Evolutionary conservation across 1,140 invertebrate species (phyloP), one percentile per base, ranked within the genome.

Genomic region (Pteromalus puparum): DNA sequence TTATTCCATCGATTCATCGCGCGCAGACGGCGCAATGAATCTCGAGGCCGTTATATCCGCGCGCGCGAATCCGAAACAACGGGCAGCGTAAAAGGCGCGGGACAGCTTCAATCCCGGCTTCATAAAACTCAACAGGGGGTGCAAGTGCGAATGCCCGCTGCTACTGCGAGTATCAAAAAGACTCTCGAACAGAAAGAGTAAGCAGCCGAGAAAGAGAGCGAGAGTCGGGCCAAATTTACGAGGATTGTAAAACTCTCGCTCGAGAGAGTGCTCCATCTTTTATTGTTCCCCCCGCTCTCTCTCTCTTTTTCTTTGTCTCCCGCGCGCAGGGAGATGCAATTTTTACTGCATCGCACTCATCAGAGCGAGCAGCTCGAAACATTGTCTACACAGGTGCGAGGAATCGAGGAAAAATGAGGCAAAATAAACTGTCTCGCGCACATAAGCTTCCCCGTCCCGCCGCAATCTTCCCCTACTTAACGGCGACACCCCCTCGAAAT

Each of bases 161-260:
- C 78, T 70, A n/a, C 34, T n/a, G n/a, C n/a, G 26, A 1, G 38
- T 7, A 24, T 68, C 10, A 53, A 74, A 86, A 67, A 77, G 21
- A 21, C 42, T 65, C 38, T 34, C 48, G 53, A 61, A 74, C 18
- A n/a, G 21, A 61, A 61, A 53, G 53, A 61, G 53, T 61, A 61
- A 61, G 53, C 53, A 61, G 21, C 21, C 15, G 18, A n/a, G 53
- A 61, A 61, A 61, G 67, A 70, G 30, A 76, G 78, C 81, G 73
- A 81, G 77, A 77, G 83, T 77, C 83, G 86, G 70, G 85, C 80
- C 84, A 85, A 88, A 89, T 90, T 90, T 90, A 90, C 86, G 89
- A 89, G 87, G 82, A 85, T 86, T 70, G 82, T 89, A 89, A 87
- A 87, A 88, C 84, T 76, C 46, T 53, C n/a, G n/a, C n/a, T n/a